phyloP scores from a whole-genome alignment of 2,797 vertebrate species.

The Halcyon badia region DNA sequence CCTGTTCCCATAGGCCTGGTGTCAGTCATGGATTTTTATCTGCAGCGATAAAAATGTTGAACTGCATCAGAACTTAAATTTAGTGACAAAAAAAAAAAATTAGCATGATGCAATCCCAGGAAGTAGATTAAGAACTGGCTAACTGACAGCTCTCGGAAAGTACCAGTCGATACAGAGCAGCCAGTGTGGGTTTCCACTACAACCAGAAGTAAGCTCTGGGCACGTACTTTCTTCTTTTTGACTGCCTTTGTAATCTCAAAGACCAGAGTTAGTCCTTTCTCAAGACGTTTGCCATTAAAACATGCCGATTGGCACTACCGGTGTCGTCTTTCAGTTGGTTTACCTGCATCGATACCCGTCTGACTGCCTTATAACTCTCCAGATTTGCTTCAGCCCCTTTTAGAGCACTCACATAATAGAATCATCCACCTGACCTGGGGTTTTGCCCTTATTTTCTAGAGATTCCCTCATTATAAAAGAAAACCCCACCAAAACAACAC shows the following conservation, averaged over 20 bases:
- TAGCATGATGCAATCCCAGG: constrained; percentile 68
- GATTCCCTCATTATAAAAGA: background rate
- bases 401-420: background rate
- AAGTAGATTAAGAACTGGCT: constrained; percentile 56
- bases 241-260: background rate
- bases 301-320: background rate
- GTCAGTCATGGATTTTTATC: constrained; percentile 37
- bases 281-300: background rate
- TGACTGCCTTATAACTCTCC: background rate
- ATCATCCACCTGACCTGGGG: background rate
- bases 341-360: background rate
- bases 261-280: background rate
- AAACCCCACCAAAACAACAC: too few relatives aligned
- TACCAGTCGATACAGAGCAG: background rate
- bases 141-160: constrained; percentile 33
- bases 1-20: background rate
- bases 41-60: constrained; percentile 66
- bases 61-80: constrained; percentile 69
- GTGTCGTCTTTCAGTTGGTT: background rate
- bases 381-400: background rate
- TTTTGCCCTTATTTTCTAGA: background rate
- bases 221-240: background rate
- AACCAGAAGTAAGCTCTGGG: background rate
- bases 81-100: constrained; percentile 44
- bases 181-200: background rate